phyloP scores from a whole-genome alignment of 2,888 invertebrate species.

The Apamea crenata region DNA sequence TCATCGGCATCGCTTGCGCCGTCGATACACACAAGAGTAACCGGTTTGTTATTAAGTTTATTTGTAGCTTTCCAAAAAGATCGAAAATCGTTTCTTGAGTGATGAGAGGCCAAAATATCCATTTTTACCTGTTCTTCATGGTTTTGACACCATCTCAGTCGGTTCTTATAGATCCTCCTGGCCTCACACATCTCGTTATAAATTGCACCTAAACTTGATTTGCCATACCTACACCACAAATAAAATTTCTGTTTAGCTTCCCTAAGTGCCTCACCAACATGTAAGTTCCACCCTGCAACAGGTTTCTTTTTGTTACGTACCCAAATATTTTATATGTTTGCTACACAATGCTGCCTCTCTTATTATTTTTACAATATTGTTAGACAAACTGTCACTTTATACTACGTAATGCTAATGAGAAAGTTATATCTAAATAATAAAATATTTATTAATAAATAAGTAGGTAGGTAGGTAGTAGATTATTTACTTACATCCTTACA shows the following conservation, averaged over 20 bases:
- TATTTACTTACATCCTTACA: slow-evolving; percentile 48
- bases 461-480: neutral
- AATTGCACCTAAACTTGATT: neutral
- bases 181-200: slow-evolving; percentile 1
- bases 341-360: neutral
- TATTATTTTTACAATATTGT: neutral
- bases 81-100: no score
- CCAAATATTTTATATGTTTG: no score
- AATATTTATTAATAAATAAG: no score
- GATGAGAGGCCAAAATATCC: no score
- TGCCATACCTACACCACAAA: slow-evolving; percentile 1
- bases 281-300: neutral
- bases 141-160: neutral
- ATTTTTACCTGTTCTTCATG: no score
- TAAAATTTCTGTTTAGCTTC: neutral
- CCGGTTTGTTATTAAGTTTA: neutral
- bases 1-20: neutral
- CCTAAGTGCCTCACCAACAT: neutral
- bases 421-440: no score
- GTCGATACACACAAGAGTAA: neutral
- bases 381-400: no score
- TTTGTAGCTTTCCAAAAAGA: neutral
- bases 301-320: neutral
- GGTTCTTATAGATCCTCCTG: neutral
- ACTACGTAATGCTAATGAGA: no score